Percentiles rank a stretch among this genome's conserved stretches.
phyloP scores from a whole-genome alignment of 2,113 vertebrate species.

The Megalops atlanticus region DNA sequence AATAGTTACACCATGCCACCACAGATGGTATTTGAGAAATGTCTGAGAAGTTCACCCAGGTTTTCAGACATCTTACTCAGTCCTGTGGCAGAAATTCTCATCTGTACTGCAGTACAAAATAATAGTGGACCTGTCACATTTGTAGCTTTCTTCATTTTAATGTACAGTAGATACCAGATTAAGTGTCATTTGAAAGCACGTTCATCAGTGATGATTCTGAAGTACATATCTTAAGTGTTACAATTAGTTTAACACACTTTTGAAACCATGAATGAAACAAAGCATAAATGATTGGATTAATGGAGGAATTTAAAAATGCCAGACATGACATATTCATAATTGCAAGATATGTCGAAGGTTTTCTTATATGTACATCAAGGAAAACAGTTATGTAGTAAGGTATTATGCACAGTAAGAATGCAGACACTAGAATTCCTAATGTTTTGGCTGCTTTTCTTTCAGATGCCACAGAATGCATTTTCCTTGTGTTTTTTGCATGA shows the following conservation, averaged over 20 bases:
- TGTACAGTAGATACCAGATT: background rate
- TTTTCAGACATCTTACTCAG: too few species aligned
- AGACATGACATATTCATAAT: conserved; percentile 32
- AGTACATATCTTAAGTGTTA: conserved; percentile 42
- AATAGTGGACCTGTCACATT: too few species aligned
- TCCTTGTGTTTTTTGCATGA: background rate
- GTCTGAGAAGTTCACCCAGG: too few species aligned
- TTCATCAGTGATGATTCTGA: conserved; percentile 34
- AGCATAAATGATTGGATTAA: conserved; percentile 52
- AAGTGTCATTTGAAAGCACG: background rate
- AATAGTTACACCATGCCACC: too few species aligned
- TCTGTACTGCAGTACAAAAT: too few species aligned
- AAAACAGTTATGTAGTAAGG: conserved; percentile 41
- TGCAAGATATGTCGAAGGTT: background rate
- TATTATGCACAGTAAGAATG: conserved; percentile 42
- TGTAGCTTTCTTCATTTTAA: too few species aligned
- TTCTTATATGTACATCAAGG: background rate
- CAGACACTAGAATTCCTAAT: conserved; percentile 43
- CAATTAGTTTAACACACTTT: conserved; percentile 41
- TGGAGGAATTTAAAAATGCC: conserved; percentile 37
- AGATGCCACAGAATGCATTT: conserved; percentile 23
- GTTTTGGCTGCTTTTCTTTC: conserved; percentile 47
- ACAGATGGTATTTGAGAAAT: too few species aligned
- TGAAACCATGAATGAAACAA: conserved; percentile 51
- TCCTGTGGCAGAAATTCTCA: too few species aligned